phyloP scores from a whole-genome alignment of 2,113 vertebrate genomes.

The Jacana jacana region DNA sequence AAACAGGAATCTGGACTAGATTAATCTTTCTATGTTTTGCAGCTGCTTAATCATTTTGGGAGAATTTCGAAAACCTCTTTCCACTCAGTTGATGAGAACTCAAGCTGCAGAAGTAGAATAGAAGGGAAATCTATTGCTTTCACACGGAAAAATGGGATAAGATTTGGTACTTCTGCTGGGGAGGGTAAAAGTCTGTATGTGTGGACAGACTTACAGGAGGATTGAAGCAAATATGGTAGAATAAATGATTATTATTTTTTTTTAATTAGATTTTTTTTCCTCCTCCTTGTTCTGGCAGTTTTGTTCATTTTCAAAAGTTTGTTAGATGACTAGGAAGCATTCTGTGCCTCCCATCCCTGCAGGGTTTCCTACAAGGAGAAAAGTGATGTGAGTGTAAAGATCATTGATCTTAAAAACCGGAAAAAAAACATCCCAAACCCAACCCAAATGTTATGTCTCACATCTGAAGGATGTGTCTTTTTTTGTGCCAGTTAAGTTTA shows the following conservation, averaged over 20 bases:
- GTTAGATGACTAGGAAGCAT: background rate
- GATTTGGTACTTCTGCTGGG: background rate
- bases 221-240: background rate
- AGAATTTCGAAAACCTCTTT: background rate
- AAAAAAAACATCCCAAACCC: background rate
- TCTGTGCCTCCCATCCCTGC: background rate
- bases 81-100: background rate
- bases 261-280: too few species aligned
- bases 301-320: background rate
- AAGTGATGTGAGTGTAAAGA: background rate
- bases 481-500: background rate
- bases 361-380: background rate
- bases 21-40: background rate
- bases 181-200: background rate
- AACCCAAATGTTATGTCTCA: background rate
- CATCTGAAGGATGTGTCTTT: background rate
- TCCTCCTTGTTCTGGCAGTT: background rate
- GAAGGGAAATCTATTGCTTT: background rate
- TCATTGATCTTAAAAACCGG: background rate
- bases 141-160: background rate
- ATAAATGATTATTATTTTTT: too few species aligned
- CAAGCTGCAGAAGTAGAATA: background rate
- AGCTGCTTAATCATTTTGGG: background rate
- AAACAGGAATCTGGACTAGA: accelerated
- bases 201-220: background rate